phyloP scores from a whole-genome alignment of 2,113 vertebrate genomes.

The Cnemophilus loriae region DNA sequence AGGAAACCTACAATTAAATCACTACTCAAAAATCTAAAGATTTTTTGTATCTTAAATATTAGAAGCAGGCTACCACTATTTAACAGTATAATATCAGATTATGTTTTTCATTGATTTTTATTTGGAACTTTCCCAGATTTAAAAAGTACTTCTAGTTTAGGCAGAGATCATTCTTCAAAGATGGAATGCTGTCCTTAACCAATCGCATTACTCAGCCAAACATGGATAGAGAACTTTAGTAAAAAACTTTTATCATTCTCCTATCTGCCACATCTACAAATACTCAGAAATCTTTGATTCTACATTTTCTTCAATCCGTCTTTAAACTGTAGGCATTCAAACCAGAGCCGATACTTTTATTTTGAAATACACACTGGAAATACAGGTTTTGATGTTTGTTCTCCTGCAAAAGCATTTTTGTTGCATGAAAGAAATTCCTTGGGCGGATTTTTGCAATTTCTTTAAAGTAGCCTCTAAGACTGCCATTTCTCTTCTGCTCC shows the following conservation, averaged over 20 bases:
- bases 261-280: not conserved
- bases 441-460: not conserved
- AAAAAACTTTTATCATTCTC: not conserved
- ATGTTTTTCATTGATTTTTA: not conserved
- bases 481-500: not conserved
- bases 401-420: not conserved
- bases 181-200: conserved; percentile 9
- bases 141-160: not conserved
- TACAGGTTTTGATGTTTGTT: not conserved
- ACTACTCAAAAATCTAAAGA: not conserved
- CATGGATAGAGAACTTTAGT: not conserved
- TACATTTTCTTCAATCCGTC: not conserved
- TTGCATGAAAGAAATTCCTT: not conserved
- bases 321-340: not conserved
- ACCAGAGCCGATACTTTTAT: not conserved
- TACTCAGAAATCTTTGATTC: not conserved
- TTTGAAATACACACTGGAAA: not conserved
- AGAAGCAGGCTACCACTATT: not conserved
- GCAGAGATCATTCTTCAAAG: conserved; percentile 8
- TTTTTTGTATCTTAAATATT: not conserved
- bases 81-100: not conserved
- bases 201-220: conserved; percentile 3
- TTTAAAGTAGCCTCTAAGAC: not conserved
- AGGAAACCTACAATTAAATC: not conserved
- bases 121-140: conserved; percentile 17